A percentile compares a stretch with the other conserved stretches of the same genome.
phyloP scores from a whole-genome alignment of 1,140 invertebrate genomes.

The Halesus radiatus region DNA sequence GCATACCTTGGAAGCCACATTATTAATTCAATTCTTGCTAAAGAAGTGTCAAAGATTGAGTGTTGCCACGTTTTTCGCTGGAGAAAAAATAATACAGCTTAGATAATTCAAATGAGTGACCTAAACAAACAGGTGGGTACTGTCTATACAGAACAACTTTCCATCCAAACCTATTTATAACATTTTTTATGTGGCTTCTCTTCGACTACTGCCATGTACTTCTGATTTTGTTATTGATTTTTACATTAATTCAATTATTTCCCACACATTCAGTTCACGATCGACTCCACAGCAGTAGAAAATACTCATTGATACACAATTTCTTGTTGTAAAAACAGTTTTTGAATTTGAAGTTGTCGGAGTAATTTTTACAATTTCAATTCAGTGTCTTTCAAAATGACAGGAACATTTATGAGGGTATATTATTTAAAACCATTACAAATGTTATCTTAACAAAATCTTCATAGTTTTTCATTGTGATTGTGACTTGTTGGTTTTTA shows the following conservation, averaged over 20 bases:
- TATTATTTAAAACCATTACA: constrained; percentile 1
- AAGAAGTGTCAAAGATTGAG: no score
- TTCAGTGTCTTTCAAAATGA: constrained; percentile 46
- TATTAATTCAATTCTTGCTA: no score
- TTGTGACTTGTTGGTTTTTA: constrained; percentile 59
- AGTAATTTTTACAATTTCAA: not conserved
- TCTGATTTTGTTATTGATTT: constrained; percentile 22
- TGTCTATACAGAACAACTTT: no score
- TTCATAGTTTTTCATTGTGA: not conserved
- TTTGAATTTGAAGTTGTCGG: not conserved
- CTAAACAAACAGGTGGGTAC: no score
- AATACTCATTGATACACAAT: not conserved
- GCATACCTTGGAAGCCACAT: no score
- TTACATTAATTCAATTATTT: constrained; percentile 46
- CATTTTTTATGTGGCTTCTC: constrained; percentile 16
- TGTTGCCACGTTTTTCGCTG: no score
- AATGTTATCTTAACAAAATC: not conserved
- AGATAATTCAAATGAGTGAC: no score
- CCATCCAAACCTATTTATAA: not conserved
- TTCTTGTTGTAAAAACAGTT: not conserved
- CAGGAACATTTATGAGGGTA: constrained; percentile 57
- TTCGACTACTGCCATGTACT: not conserved
- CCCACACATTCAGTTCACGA: not conserved
- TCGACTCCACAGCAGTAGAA: not conserved
- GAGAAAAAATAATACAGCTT: no score